These are phyloP conservation scores for Kryptolebias ocellatus DNA, from an alignment of 2,797 vertebrate genomes.

Conservation along the genomic window DNA sequence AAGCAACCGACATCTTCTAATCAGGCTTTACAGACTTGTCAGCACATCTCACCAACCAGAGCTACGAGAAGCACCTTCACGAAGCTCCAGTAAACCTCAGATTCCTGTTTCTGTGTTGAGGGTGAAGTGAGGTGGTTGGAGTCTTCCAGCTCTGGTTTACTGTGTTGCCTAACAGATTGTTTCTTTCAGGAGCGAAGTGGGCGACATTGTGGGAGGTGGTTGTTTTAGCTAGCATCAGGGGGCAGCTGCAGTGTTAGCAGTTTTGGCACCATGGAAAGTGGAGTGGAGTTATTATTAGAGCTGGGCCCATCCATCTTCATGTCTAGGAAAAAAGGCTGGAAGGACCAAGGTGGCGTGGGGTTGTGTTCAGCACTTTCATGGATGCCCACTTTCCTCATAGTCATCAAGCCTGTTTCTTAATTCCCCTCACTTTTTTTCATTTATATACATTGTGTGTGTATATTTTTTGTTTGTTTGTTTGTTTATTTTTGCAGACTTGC, in stretches of 20 bases:
- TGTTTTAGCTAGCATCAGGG: conserved; percentile 75
- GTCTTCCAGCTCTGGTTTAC: conserved; percentile 50
- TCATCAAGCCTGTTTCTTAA: conserved; percentile 72
- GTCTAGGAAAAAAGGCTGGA: conserved; percentile 74
- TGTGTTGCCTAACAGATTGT: conserved; percentile 62
- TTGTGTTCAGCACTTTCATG: conserved; percentile 78
- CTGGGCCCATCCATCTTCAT: conserved; percentile 80
- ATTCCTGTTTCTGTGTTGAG: conserved; percentile 12
- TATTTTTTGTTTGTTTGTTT: conserved; percentile 6
- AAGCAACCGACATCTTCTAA: not conserved
- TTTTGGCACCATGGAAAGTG: conserved; percentile 79
- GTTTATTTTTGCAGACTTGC: too few relatives aligned
- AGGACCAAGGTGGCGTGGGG: conserved; percentile 75
- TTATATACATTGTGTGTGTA: not conserved
- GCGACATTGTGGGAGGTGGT: conserved; percentile 76
- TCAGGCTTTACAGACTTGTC: not conserved
- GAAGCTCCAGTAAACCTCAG: conserved; percentile 10
- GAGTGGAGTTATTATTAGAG: conserved; percentile 81
- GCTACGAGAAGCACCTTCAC: not conserved
- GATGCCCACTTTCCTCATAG: conserved; percentile 64
- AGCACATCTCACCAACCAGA: not conserved
- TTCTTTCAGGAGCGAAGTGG: conserved; percentile 71
- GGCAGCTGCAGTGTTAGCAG: conserved; percentile 78
- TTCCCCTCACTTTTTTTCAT: conserved; percentile 14
- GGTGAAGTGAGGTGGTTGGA: conserved; percentile 47